Percentiles rank a stretch among this genome's conserved stretches.
Conservation (phyloP, 2,797 vertebrate species). For the Coranthus polyacanthus region DNA sequence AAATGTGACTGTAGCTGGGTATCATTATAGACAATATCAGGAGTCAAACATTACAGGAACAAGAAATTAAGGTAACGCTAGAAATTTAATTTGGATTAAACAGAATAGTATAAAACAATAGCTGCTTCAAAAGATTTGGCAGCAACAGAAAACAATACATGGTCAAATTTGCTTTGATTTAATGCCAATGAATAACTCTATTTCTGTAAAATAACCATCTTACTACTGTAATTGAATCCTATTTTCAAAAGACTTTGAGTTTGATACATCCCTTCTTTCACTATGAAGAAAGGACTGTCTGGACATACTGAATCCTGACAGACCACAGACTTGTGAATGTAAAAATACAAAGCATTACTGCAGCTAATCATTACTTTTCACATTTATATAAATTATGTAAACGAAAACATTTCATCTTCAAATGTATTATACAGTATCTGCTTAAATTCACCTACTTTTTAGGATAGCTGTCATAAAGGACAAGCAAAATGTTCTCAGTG, state of each 20-base stretch:
- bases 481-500: background rate
- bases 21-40: background rate
- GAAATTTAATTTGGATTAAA: no score
- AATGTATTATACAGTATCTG: no score
- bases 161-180: background rate
- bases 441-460: no score
- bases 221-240: background rate
- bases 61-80: background rate
- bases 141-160: background rate
- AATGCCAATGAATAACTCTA: background rate
- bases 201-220: background rate
- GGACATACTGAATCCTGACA: background rate
- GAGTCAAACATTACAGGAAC: background rate
- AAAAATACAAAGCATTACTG: background rate
- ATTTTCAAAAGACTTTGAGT: slow-evolving; percentile 13
- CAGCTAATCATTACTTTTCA: background rate
- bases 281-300: background rate
- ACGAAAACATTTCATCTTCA: no score
- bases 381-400: background rate
- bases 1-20: background rate
- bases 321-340: background rate
- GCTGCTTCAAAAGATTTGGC: background rate
- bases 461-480: background rate
- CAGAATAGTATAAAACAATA: background rate
- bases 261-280: no score